phyloP scores from a whole-genome alignment of 2,113 vertebrate species.

The Pseudorasbora parva region DNA sequence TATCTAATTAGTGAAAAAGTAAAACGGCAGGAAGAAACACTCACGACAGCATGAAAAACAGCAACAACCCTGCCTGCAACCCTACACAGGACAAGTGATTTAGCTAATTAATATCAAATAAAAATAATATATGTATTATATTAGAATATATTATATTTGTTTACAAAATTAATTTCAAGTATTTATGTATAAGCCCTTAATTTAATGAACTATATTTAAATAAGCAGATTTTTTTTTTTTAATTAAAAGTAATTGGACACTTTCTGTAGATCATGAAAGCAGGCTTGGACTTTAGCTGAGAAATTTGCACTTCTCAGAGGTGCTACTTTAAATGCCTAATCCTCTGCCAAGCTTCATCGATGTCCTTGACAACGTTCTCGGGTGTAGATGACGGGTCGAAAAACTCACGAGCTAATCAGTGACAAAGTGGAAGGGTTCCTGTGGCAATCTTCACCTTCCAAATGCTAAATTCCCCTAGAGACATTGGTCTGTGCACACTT shows the following conservation, averaged over 20 bases:
- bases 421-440: neutral
- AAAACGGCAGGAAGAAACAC: neutral
- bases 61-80: no score
- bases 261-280: neutral
- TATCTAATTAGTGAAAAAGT: slow-evolving; percentile 3
- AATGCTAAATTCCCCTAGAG: neutral
- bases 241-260: neutral
- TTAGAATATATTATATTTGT: no score
- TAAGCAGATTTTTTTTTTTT: no score
- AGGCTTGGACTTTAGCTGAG: neutral
- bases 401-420: slow-evolving; percentile 7
- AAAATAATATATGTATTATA: no score
- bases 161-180: no score
- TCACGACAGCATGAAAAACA: neutral
- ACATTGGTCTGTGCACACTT: neutral
- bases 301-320: neutral
- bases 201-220: neutral
- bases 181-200: no score
- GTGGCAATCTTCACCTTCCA: slow-evolving; percentile 17
- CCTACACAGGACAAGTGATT: no score
- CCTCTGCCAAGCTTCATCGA: slow-evolving; percentile 6
- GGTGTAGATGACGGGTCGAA: neutral
- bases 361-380: neutral
- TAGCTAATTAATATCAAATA: no score
- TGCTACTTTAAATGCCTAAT: slow-evolving; percentile 18